These are phyloP conservation scores for Diadegma fenestrale DNA, from an alignment of 2,888 invertebrate genomes.

Conservation along the genomic window DNA sequence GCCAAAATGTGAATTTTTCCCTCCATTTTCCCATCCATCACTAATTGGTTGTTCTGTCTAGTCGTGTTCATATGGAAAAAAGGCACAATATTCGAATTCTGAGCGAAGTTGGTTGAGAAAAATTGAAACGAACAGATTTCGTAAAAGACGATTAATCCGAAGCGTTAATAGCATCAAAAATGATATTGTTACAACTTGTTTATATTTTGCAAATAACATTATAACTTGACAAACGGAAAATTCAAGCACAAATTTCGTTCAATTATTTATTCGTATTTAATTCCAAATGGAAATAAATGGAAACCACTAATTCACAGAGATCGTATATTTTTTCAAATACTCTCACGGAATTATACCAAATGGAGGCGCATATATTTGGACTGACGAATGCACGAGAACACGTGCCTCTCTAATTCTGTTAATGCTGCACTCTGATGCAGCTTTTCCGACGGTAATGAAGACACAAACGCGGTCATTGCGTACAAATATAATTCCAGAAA, in stretches of 20 bases:
- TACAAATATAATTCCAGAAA: slow-evolving; percentile 58
- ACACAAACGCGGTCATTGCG: slow-evolving; percentile 53
- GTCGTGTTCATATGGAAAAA: not conserved
- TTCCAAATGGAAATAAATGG: not conserved
- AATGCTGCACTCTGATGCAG: slow-evolving; percentile 36
- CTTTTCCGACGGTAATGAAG: slow-evolving; percentile 55
- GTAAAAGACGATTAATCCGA: not conserved
- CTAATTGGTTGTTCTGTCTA: not conserved
- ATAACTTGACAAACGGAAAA: not conserved
- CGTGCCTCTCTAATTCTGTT: slow-evolving; percentile 37
- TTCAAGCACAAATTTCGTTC: not conserved
- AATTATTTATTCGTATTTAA: not conserved
- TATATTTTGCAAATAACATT: not conserved
- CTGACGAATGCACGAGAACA: slow-evolving; percentile 6
- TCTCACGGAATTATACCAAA: not conserved
- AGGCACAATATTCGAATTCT: not conserved
- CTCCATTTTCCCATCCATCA: not conserved
- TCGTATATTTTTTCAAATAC: not conserved
- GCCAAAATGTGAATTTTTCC: not conserved
- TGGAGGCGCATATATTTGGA: not conserved
- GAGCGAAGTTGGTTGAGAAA: not conserved
- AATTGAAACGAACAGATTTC: not conserved
- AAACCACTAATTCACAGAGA: not conserved
- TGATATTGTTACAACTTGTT: not conserved
- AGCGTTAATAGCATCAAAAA: not conserved